Evolutionary conservation across 2,888 invertebrate genomes (phyloP).

Genomic region (Limnephilus rhombicus): DNA sequence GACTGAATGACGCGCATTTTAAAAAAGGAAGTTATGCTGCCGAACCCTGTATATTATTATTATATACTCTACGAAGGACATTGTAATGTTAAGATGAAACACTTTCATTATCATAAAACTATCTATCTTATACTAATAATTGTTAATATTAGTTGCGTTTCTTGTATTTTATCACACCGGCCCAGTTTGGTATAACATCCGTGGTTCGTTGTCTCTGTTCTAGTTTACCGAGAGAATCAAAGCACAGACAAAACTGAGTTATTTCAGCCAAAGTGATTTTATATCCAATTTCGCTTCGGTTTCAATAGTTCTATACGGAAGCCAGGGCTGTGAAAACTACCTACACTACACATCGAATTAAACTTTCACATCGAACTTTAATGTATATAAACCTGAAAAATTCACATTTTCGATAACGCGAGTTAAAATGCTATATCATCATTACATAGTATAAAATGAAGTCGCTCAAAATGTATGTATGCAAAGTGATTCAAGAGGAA

Average conservation of each 20-base stretch:
- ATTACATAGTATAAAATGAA: too few relatives aligned
- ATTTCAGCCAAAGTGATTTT: slow-evolving; percentile 63
- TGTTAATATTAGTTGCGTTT: not conserved
- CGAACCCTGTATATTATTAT: too few relatives aligned
- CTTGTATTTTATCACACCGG: not conserved
- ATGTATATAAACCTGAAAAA: not conserved
- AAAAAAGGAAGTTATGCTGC: too few relatives aligned
- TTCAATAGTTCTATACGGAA: slow-evolving; percentile 51
- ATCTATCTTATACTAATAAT: not conserved
- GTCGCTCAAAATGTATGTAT: too few relatives aligned
- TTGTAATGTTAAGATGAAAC: too few relatives aligned
- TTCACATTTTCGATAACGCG: too few relatives aligned
- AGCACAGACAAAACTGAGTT: slow-evolving; percentile 58
- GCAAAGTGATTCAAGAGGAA: too few relatives aligned
- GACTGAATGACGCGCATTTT: too few relatives aligned
- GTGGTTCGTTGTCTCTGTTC: not conserved
- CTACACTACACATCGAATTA: not conserved
- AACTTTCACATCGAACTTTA: not conserved
- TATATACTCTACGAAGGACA: too few relatives aligned
- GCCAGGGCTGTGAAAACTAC: slow-evolving; percentile 29
- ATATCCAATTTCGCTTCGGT: slow-evolving; percentile 62
- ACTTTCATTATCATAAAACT: too few relatives aligned
- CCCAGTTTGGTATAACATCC: not conserved
- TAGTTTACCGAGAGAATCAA: slow-evolving; percentile 27
- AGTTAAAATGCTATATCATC: too few relatives aligned